Evolutionary conservation across 2,797 vertebrate species (phyloP).

Genomic region (Malurus splendens): DNA sequence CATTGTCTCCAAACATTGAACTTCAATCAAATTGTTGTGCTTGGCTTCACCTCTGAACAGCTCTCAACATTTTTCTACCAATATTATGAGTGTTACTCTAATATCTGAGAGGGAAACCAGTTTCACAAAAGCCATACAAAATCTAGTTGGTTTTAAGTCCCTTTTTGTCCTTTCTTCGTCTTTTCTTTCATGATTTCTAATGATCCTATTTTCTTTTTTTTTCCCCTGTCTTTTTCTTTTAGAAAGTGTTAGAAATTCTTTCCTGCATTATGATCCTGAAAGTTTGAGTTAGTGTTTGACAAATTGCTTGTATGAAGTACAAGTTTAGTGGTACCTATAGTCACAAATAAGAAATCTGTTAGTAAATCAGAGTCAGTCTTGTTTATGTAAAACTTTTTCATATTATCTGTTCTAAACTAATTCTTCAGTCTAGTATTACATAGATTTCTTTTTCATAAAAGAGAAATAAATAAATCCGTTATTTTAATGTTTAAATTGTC

Average conservation of each 20-base stretch:
- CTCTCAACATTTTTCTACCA: background rate
- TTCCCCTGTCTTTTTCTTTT: accelerated
- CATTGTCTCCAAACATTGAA: background rate
- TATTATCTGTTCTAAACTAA: background rate
- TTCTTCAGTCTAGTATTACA: background rate
- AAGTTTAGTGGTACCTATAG: background rate
- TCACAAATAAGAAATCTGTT: background rate
- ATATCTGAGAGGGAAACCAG: background rate
- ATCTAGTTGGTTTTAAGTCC: background rate
- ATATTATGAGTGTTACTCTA: background rate
- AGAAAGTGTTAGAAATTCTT: background rate
- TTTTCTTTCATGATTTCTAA: background rate
- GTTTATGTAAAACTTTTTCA: background rate
- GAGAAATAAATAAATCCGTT: background rate
- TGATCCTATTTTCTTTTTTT: background rate
- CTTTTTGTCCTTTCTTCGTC: background rate
- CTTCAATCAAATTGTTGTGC: background rate
- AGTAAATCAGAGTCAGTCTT: background rate
- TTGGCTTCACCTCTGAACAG: background rate
- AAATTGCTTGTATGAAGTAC: background rate
- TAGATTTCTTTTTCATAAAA: background rate
- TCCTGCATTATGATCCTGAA: background rate
- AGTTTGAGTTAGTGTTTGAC: background rate
- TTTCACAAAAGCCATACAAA: background rate
- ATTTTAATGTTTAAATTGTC: background rate